Evolutionary conservation across 2,797 vertebrate genomes (phyloP).

Genomic region (Taenioides sp.): DNA sequence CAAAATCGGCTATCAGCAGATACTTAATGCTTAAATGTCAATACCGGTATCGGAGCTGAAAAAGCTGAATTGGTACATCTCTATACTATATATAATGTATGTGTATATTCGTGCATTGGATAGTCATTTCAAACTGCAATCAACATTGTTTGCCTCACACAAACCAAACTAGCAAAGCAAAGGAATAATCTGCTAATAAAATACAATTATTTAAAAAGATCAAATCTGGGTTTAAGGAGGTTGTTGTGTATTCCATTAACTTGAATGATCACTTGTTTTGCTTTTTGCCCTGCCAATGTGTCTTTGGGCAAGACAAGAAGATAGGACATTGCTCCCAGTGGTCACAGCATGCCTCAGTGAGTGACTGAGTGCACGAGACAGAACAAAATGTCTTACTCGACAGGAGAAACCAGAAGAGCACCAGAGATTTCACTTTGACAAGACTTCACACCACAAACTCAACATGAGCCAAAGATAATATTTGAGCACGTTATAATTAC

Average conservation of each 20-base stretch:
- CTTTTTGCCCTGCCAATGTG: background rate
- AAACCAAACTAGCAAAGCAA: too few species aligned
- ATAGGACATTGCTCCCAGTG: background rate
- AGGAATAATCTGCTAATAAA: background rate
- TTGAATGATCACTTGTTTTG: background rate
- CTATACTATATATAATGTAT: too few species aligned
- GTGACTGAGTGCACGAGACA: background rate
- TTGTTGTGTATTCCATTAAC: background rate
- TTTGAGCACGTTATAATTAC: constrained; percentile 26
- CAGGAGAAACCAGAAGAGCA: background rate
- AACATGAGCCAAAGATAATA: constrained; percentile 27
- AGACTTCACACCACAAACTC: constrained; percentile 3
- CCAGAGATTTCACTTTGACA: background rate
- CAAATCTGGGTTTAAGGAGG: background rate
- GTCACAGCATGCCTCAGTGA: constrained; percentile 1
- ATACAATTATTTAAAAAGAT: background rate
- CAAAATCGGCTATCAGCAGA: too few species aligned
- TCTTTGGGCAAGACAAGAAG: constrained; percentile 5
- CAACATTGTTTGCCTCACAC: too few species aligned
- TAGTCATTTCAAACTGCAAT: too few species aligned
- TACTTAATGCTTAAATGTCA: too few species aligned
- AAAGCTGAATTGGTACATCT: too few species aligned
- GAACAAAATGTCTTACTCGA: constrained; percentile 1
- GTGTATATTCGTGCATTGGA: too few species aligned
- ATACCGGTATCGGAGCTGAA: too few species aligned